phyloP scores from a whole-genome alignment of 2,113 vertebrate species.

The Cyrtonyx montezumae region DNA sequence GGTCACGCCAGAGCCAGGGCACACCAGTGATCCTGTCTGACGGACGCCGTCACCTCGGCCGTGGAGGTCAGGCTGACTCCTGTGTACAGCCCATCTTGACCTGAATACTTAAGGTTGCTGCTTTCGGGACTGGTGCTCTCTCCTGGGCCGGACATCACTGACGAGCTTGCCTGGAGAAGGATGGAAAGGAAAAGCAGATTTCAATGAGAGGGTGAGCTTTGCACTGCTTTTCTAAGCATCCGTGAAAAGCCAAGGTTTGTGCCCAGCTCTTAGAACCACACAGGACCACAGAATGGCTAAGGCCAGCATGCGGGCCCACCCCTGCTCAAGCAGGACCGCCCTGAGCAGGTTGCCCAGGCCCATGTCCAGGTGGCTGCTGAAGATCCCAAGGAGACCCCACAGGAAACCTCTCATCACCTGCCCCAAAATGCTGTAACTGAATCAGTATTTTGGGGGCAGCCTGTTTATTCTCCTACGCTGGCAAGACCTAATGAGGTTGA shows the following conservation, averaged over 20 bases:
- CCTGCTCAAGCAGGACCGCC: background rate
- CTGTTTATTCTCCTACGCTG: rapidly evolving
- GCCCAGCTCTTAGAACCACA: background rate
- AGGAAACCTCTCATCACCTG: background rate
- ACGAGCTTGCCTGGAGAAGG: conserved; percentile 82
- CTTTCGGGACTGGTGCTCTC: conserved; percentile 84
- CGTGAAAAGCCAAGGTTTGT: background rate
- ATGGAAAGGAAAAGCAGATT: background rate
- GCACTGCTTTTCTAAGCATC: background rate
- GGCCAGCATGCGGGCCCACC: background rate
- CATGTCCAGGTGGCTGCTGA: background rate
- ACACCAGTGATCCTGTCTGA: conserved; percentile 94
- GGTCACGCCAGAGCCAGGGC: conserved; percentile 93
- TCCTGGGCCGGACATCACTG: conserved; percentile 84
- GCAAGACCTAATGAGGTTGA: background rate
- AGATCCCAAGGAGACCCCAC: background rate
- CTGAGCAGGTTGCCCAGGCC: background rate
- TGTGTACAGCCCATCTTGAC: conserved; percentile 90
- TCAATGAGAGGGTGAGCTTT: background rate
- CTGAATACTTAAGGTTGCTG: conserved; percentile 89
- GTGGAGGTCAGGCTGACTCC: conserved; percentile 89
- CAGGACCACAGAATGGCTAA: background rate
- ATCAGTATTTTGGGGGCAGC: background rate
- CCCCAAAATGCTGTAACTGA: background rate
- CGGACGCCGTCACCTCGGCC: conserved; percentile 86